Evolutionary conservation across 2,888 invertebrate genomes (phyloP).

Genomic region (Carcina quercana): DNA sequence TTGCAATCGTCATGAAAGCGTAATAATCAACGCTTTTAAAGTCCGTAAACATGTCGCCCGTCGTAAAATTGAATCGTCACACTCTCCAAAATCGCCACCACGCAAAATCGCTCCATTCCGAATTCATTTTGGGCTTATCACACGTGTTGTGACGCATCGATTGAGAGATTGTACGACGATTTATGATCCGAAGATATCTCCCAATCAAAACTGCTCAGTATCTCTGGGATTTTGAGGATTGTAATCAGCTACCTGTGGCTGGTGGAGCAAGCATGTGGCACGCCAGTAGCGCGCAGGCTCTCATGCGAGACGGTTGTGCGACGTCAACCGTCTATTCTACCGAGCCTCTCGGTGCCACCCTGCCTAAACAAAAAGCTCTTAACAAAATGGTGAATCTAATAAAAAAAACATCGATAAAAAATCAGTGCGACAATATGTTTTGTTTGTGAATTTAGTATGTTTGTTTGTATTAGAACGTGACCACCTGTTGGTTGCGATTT

Average conservation of each 20-base stretch:
- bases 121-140: too few relatives aligned
- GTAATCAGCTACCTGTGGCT: constrained; percentile 59
- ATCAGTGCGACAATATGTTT: not conserved
- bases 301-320: constrained; percentile 61
- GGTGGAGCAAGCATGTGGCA: constrained; percentile 34
- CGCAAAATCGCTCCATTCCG: too few relatives aligned
- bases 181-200: constrained; percentile 9
- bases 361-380: not conserved
- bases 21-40: too few relatives aligned
- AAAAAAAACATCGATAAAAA: too few relatives aligned
- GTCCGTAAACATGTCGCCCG: too few relatives aligned
- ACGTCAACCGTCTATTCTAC: too few relatives aligned
- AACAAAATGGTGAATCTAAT: not conserved
- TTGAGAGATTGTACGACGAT: constrained; percentile 14
- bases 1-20: too few relatives aligned
- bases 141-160: too few relatives aligned
- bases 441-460: not conserved
- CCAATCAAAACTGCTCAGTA: constrained; percentile 27
- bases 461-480: constrained; percentile 20
- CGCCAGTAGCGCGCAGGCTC: constrained; percentile 70
- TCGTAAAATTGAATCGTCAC: too few relatives aligned
- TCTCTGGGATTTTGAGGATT: constrained; percentile 39
- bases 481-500: constrained; percentile 67
- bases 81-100: too few relatives aligned
- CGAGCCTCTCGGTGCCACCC: constrained; percentile 22